Evolutionary conservation across 2,113 vertebrate species (phyloP), one percentile per base, ranked within the genome.

Genomic region (Microcebus murinus): DNA sequence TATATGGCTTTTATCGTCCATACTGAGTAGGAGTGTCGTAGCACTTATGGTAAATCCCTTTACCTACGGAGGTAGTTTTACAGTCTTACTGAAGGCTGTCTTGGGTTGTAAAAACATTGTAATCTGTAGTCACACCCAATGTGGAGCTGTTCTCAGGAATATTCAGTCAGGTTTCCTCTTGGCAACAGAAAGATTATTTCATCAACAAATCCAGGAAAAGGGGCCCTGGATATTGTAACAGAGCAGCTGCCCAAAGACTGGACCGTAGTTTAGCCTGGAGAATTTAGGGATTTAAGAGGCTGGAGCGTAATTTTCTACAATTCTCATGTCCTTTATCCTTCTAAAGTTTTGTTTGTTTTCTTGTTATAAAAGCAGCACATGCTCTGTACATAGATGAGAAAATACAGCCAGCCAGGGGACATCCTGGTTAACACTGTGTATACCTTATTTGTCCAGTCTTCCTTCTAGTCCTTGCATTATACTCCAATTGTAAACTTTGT

Each of bases 161-260:
- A 39, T 93, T 57, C 50, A 4, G 31, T 95, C 94, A 94, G 52
- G 85, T 65, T 97, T 98, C 98, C 97, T 98, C 95, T 96, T 95
- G 96, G 96, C 61, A 97, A 84, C 95, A 97, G 89, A 96, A 98
- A 98, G 96, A 97, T 95, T 96, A 96, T 98, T 95, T 97, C 95
- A 89, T 96, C 93, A 98, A 97, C 96, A 98, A 98, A 98, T 61
- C 74, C 93, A 98, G 98, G 98, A 98, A 98, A 39, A 14, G 68
- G 90, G 95, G 81, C 59, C 92, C 79, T 95, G 45, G 48, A 94
- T 97, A 57, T 94, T 61, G 4, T 63, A 68, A 1, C 14, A 91
- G 93, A 97, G 81, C 97, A 98, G 97, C 98, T 97, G 93, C 52
- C 10, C 61, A 59, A 94, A 87, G 97, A 98, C 95, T 94, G 88